Percentiles rank a stretch among this genome's conserved stretches.
phyloP scores from a whole-genome alignment of 92 coral and sea anemone species.

The Phenganax stokvisi region DNA sequence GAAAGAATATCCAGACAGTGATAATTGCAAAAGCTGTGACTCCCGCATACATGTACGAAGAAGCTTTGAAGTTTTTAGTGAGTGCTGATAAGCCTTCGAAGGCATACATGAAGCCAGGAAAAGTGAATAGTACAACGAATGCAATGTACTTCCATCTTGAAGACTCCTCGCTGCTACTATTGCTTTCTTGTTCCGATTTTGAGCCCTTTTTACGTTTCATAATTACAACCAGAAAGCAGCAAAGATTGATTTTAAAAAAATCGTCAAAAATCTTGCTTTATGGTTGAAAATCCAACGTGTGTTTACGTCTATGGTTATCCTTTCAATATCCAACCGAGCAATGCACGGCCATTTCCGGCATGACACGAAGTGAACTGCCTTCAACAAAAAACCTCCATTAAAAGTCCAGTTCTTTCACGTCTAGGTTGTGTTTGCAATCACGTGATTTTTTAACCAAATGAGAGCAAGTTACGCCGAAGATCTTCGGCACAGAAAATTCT shows the following conservation, averaged over 20 bases:
- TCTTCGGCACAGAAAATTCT: too few relatives aligned
- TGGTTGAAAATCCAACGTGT: background rate
- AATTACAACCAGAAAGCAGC: background rate
- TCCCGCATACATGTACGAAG: background rate
- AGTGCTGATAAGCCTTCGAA: background rate
- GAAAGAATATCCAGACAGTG: slow-evolving; percentile 3
- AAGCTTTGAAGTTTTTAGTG: background rate
- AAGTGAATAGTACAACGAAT: background rate
- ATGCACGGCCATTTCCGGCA: slow-evolving; percentile 9
- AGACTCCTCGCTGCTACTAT: background rate
- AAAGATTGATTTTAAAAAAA: background rate
- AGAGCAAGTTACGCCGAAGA: too few relatives aligned
- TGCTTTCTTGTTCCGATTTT: slow-evolving; percentile 20
- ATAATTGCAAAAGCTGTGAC: background rate
- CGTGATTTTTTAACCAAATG: too few relatives aligned
- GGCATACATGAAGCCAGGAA: slow-evolving; percentile 20
- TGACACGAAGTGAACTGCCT: background rate
- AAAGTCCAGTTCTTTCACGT: too few relatives aligned
- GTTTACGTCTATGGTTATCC: slow-evolving; percentile 1
- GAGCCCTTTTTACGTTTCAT: background rate
- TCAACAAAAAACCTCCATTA: background rate
- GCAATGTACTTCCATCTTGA: slow-evolving; percentile 27
- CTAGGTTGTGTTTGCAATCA: too few relatives aligned
- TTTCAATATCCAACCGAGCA: background rate
- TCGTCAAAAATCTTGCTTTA: background rate